A percentile compares a stretch with the other conserved stretches of the same genome.
Evolutionary conservation across 2,888 invertebrate species (phyloP).

Genomic region (Orthonevra nobilis): DNA sequence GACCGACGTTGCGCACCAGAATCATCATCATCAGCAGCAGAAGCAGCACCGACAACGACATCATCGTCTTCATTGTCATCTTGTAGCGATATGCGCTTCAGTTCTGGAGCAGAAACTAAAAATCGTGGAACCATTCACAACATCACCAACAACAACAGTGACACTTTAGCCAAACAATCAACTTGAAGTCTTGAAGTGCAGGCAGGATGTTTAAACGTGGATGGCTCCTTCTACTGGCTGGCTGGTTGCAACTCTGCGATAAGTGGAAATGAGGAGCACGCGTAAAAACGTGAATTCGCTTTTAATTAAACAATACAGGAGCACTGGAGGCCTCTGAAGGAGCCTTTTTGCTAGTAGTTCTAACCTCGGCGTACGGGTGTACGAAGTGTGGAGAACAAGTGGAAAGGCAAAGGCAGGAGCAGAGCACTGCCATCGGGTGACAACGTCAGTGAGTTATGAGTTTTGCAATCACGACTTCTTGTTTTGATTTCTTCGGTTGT

Average conservation of each 20-base stretch:
- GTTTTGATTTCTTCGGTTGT: conserved; percentile 75
- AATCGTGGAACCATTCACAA: conserved; percentile 34
- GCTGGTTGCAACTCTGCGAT: too few relatives aligned
- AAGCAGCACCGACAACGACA: conserved; percentile 4
- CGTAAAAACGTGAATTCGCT: conserved; percentile 75
- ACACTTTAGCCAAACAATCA: conserved; percentile 55
- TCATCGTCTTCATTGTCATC: conserved; percentile 52
- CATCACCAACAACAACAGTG: conserved; percentile 19
- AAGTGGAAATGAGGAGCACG: conserved; percentile 58
- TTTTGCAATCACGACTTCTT: conserved; percentile 79
- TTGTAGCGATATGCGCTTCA: conserved; percentile 15
- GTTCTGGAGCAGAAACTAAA: conserved; percentile 38
- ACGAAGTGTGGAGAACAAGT: conserved; percentile 54
- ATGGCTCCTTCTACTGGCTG: conserved; percentile 27
- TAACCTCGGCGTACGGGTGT: background rate
- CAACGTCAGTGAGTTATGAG: conserved; percentile 77
- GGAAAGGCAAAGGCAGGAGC: conserved; percentile 51
- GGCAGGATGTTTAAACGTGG: too few relatives aligned
- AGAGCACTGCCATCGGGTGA: conserved; percentile 52
- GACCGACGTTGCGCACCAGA: too few relatives aligned
- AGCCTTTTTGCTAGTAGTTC: conserved; percentile 11
- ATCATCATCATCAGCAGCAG: conserved; percentile 34
- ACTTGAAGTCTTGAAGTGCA: conserved; percentile 43
- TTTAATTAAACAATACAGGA: conserved; percentile 79
- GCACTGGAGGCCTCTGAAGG: conserved; percentile 69